phyloP scores from a whole-genome alignment of 2,888 invertebrate genomes.

The Hyles lineata region DNA sequence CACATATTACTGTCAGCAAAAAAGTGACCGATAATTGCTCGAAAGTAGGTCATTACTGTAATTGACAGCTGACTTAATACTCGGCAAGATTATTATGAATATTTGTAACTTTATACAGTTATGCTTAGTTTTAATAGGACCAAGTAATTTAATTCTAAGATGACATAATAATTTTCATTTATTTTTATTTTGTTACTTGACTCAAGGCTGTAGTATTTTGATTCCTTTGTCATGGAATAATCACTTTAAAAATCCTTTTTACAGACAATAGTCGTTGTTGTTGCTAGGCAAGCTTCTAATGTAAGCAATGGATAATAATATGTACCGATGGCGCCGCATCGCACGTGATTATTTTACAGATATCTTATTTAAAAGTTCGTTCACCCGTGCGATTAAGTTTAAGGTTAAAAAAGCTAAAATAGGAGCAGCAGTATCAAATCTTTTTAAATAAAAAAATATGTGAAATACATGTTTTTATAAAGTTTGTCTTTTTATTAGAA shows the following conservation, averaged over 20 bases:
- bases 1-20: neutral
- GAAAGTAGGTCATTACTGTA: constrained; percentile 4
- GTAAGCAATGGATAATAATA: neutral
- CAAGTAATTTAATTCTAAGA: neutral
- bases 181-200: neutral
- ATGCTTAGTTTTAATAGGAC: neutral
- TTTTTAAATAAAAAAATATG: neutral
- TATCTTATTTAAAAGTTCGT: constrained; percentile 4
- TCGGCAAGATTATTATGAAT: no score
- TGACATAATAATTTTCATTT: neutral
- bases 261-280: neutral
- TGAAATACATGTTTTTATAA: no score
- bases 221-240: neutral
- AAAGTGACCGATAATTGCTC: neutral
- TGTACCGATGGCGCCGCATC: neutral
- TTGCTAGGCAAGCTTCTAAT: neutral
- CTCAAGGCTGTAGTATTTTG: neutral
- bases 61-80: neutral
- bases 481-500: neutral
- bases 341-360: constrained; percentile 1
- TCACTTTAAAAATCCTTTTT: neutral
- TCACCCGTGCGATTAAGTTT: neutral
- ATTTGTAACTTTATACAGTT: no score
- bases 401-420: neutral
- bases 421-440: neutral